Conservation (phyloP, 1,140 invertebrate genomes). For the Drosophila jambulina region DNA sequence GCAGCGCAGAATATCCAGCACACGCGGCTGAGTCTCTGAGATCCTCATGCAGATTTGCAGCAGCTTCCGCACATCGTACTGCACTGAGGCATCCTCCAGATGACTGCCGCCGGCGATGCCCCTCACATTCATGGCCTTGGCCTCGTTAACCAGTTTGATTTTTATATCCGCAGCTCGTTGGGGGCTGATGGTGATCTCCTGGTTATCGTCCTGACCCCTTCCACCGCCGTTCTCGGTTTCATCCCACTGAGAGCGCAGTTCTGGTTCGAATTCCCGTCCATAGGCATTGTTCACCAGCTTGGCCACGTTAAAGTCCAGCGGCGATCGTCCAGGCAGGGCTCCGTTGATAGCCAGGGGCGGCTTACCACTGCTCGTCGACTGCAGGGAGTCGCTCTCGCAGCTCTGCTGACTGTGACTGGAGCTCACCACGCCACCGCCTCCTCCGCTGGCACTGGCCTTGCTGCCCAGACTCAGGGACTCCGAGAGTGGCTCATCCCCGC, state of each 20-base stretch:
- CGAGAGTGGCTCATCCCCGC: slow-evolving; percentile 69
- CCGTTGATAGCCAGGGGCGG: slow-evolving; percentile 38
- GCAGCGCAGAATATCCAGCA: slow-evolving; percentile 77
- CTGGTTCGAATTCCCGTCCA: slow-evolving; percentile 77
- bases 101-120: slow-evolving; percentile 64
- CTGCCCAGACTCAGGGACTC: slow-evolving; percentile 74
- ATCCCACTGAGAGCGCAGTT: slow-evolving; percentile 80
- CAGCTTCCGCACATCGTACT: slow-evolving; percentile 77
- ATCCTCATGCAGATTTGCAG: slow-evolving; percentile 81
- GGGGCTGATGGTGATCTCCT: slow-evolving; percentile 76
- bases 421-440: slow-evolving; percentile 42
- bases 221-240: slow-evolving; percentile 52
- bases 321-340: slow-evolving; percentile 66
- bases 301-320: slow-evolving; percentile 80
- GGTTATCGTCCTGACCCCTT: slow-evolving; percentile 51
- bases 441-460: slow-evolving; percentile 67
- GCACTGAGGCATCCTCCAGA: slow-evolving; percentile 67
- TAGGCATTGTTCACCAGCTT: slow-evolving; percentile 75
- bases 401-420: slow-evolving; percentile 78
- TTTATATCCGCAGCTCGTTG: slow-evolving; percentile 77
- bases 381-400: slow-evolving; percentile 79
- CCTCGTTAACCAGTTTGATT: slow-evolving; percentile 81
- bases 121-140: slow-evolving; percentile 82
- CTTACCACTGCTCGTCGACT: slow-evolving; percentile 73
- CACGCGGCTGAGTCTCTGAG: slow-evolving; percentile 65